phyloP scores from a whole-genome alignment of 1,140 invertebrate genomes.

The Acromyrmex charruanus region DNA sequence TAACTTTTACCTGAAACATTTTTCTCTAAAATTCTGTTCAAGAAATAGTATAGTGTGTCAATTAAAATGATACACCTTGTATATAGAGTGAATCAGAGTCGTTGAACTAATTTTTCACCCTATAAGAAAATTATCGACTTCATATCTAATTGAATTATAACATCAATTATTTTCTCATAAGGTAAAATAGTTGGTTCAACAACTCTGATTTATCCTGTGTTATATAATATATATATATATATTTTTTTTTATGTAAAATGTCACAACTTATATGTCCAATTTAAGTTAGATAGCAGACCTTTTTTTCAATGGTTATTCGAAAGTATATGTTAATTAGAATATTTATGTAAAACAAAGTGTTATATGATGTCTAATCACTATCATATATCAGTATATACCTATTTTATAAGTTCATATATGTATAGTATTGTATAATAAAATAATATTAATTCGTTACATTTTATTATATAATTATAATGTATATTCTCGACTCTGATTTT shows the following conservation, averaged over 20 bases:
- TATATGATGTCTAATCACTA: background rate
- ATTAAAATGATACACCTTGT: no score
- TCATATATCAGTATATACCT: background rate
- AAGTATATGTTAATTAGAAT: conserved; percentile 9
- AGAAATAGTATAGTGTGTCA: no score
- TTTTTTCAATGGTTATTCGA: conserved; percentile 10
- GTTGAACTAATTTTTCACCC: no score
- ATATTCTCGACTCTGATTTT: conserved; percentile 4
- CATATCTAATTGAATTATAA: no score
- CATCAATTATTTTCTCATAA: no score
- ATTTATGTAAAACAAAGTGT: conserved; percentile 1
- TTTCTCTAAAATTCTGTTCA: no score
- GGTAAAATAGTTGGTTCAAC: no score
- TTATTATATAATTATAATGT: conserved; percentile 7
- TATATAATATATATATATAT: background rate
- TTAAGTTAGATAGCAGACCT: background rate
- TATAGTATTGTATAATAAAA: conserved; percentile 2
- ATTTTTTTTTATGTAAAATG: background rate
- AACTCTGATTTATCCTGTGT: no score
- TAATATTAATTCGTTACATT: conserved; percentile 22
- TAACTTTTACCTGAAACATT: no score
- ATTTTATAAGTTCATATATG: conserved; percentile 6
- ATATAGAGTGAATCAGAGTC: no score
- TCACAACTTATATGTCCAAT: conserved; percentile 2
- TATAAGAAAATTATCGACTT: no score